Percentiles rank a stretch among this genome's conserved stretches.
phyloP scores from a whole-genome alignment of 1,140 invertebrate genomes.

The Helicoverpa zea region DNA sequence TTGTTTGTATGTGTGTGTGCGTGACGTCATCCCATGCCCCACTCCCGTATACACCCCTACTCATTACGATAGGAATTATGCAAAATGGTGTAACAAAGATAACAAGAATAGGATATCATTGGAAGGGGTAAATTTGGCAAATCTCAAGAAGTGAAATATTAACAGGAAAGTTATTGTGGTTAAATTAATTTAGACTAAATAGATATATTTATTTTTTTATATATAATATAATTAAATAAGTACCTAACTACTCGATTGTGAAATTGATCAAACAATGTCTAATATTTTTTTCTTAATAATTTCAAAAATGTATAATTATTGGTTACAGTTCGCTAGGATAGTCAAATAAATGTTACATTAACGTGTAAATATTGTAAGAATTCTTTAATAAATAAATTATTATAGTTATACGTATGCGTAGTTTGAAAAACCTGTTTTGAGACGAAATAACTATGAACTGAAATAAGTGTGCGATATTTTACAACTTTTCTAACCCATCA shows the following conservation, averaged over 20 bases:
- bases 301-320: constrained; percentile 56
- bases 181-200: constrained; percentile 74
- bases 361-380: constrained; percentile 34
- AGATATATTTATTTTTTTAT: constrained; percentile 61
- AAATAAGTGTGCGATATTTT: constrained; percentile 10
- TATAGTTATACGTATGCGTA: constrained; percentile 30
- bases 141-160: constrained; percentile 70
- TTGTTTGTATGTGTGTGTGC: constrained; percentile 55
- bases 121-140: constrained; percentile 81
- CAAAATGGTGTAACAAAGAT: constrained; percentile 71
- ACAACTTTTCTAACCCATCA: not conserved
- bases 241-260: constrained; percentile 74
- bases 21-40: constrained; percentile 55
- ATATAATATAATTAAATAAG: constrained; percentile 57
- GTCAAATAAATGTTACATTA: constrained; percentile 41
- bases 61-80: constrained; percentile 54
- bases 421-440: constrained; percentile 13
- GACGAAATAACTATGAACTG: constrained; percentile 8
- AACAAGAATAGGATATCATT: constrained; percentile 73
- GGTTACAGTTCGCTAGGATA: constrained; percentile 51
- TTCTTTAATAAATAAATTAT: constrained; percentile 42
- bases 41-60: constrained; percentile 60
- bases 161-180: constrained; percentile 73
- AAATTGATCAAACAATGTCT: constrained; percentile 66
- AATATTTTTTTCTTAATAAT: constrained; percentile 56